A percentile compares a stretch with the other conserved stretches of the same genome.
These are phyloP conservation scores for Diaperis boleti DNA, from an alignment of 2,888 invertebrate species.

Conservation along the genomic window DNA sequence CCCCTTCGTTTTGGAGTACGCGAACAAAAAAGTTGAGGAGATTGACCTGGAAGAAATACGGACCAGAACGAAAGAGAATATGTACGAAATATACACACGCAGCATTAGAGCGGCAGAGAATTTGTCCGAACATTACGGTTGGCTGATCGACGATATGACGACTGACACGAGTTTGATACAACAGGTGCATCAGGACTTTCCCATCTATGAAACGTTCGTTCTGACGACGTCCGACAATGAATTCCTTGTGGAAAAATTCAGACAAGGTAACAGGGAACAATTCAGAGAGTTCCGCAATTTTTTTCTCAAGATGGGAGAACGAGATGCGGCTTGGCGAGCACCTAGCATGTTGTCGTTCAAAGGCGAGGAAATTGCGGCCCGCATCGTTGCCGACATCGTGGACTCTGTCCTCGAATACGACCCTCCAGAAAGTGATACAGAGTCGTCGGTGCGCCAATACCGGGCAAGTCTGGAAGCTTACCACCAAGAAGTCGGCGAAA, in stretches of 20 bases:
- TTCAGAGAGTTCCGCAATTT: constrained; percentile 57
- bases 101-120: constrained; percentile 64
- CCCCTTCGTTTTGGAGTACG: constrained; percentile 67
- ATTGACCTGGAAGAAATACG: constrained; percentile 64
- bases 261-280: constrained; percentile 43
- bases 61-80: constrained; percentile 64
- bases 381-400: constrained; percentile 46
- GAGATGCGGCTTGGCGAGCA: constrained; percentile 55
- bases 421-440: constrained; percentile 12
- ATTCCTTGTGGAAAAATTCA: constrained; percentile 59
- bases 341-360: constrained; percentile 46
- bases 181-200: constrained; percentile 65
- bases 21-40: constrained; percentile 64
- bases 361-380: constrained; percentile 43
- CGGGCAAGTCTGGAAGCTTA: constrained; percentile 48
- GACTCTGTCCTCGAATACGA: constrained; percentile 16
- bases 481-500: constrained; percentile 49
- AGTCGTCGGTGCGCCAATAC: constrained; percentile 39
- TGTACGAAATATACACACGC: constrained; percentile 64
- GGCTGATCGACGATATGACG: constrained; percentile 73
- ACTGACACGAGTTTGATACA: constrained; percentile 68
- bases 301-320: constrained; percentile 54
- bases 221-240: constrained; percentile 68
- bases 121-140: constrained; percentile 66
- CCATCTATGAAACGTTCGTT: constrained; percentile 71